Conservation (phyloP, 2,113 vertebrate genomes). For the Tetraodon nigroviridis region DNA sequence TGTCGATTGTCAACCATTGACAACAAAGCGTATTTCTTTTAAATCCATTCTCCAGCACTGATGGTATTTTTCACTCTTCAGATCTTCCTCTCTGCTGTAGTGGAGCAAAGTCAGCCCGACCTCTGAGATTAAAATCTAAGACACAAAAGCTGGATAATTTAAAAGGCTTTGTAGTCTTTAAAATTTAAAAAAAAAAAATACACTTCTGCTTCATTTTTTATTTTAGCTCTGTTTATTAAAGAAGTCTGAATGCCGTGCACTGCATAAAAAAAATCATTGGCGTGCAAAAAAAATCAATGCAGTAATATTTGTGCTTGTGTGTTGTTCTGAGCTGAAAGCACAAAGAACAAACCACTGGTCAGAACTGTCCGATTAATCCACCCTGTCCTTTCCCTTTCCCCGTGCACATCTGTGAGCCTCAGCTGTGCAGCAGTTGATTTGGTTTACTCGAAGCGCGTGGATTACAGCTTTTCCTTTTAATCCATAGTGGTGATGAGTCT, state of each 20-base stretch:
- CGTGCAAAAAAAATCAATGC: background rate
- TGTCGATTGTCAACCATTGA: conserved; percentile 10
- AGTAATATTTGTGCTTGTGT: conserved; percentile 7
- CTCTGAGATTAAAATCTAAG: conserved; percentile 69
- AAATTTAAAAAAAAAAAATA: conserved; percentile 60
- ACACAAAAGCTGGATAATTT: conserved; percentile 64
- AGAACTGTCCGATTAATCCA: conserved; percentile 53
- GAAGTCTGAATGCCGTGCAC: background rate
- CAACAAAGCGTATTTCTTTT: conserved; percentile 3
- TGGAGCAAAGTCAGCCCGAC: conserved; percentile 56
- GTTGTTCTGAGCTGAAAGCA: conserved; percentile 24
- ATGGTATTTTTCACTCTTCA: background rate
- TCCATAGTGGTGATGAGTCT: conserved; percentile 54
- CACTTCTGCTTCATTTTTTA: conserved; percentile 46
- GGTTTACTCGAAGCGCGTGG: conserved; percentile 45
- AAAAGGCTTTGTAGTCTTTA: conserved; percentile 64
- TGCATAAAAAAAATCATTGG: background rate
- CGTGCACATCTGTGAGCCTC: conserved; percentile 59
- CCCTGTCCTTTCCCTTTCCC: conserved; percentile 20
- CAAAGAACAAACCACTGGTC: conserved; percentile 26
- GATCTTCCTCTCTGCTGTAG: conserved; percentile 6
- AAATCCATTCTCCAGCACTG: too few species aligned
- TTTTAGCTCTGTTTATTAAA: conserved; percentile 10
- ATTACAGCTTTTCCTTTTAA: conserved; percentile 61
- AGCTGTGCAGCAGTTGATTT: conserved; percentile 60